Conservation (phyloP, 2,797 vertebrate genomes). For the Coendou prehensilis region DNA sequence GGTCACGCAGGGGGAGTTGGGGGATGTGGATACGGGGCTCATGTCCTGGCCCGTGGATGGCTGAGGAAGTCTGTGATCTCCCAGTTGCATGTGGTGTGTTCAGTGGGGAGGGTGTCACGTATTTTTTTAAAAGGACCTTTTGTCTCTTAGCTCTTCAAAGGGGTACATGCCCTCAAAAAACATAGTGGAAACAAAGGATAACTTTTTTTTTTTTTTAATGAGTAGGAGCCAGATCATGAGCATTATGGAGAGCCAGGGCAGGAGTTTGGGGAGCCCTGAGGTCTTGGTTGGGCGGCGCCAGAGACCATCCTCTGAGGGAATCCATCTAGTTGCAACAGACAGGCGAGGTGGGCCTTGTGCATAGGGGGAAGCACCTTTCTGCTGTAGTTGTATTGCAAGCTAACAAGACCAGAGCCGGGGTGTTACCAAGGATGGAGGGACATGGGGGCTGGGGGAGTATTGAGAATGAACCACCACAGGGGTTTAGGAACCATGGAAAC, state of each 20-base stretch:
- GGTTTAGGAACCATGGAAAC: background rate
- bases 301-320: background rate
- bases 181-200: too few species aligned
- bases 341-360: background rate
- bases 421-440: background rate
- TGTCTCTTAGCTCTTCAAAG: constrained; percentile 42
- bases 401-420: background rate
- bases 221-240: background rate
- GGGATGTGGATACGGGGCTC: background rate
- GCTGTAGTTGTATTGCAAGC: background rate
- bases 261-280: background rate
- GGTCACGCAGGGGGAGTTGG: fast-evolving
- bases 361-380: background rate
- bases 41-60: fast-evolving
- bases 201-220: background rate
- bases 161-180: background rate
- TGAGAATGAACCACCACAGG: background rate
- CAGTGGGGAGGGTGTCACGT: background rate
- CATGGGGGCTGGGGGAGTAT: background rate
- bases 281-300: background rate
- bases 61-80: background rate
- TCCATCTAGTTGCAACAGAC: background rate
- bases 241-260: background rate
- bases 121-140: constrained; percentile 22
- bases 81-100: background rate